A percentile compares a stretch with the other conserved stretches of the same genome.
Evolutionary conservation across 2,888 invertebrate species (phyloP).

Genomic region (Morpho achilles): DNA sequence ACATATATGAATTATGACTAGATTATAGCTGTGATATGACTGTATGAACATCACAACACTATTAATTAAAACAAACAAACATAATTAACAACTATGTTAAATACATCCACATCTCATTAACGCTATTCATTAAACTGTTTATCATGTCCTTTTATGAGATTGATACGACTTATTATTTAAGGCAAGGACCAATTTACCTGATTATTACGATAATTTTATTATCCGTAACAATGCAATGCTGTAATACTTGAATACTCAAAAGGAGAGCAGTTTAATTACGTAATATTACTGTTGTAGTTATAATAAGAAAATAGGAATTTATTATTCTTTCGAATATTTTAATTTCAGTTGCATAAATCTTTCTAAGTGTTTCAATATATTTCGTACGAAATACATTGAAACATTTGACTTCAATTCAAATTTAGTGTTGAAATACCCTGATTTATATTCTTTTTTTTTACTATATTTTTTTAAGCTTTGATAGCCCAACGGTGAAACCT

Average conservation of each 20-base stretch:
- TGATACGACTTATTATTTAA: slow-evolving; percentile 22
- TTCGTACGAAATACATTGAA: no score
- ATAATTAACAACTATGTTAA: slow-evolving; percentile 24
- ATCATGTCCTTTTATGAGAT: slow-evolving; percentile 29
- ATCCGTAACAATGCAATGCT: slow-evolving; percentile 6
- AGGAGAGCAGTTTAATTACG: background rate
- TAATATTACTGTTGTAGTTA: background rate
- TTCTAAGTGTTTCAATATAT: no score
- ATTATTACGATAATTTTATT: slow-evolving; percentile 22
- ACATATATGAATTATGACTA: no score
- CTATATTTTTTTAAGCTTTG: no score
- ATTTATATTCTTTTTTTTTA: no score
- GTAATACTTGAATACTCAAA: background rate
- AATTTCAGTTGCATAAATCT: no score
- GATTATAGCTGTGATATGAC: no score
- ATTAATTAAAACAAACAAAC: slow-evolving; percentile 23
- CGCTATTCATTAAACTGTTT: slow-evolving; percentile 27
- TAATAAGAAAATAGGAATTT: background rate
- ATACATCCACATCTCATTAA: slow-evolving; percentile 25
- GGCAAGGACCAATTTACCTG: slow-evolving; percentile 28
- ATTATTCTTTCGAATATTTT: no score
- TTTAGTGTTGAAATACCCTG: no score
- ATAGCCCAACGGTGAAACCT: no score
- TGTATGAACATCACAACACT: background rate
- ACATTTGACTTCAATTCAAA: no score